Evolutionary conservation across 2,888 invertebrate genomes (phyloP).

Genomic region (Eilema sororculum): DNA sequence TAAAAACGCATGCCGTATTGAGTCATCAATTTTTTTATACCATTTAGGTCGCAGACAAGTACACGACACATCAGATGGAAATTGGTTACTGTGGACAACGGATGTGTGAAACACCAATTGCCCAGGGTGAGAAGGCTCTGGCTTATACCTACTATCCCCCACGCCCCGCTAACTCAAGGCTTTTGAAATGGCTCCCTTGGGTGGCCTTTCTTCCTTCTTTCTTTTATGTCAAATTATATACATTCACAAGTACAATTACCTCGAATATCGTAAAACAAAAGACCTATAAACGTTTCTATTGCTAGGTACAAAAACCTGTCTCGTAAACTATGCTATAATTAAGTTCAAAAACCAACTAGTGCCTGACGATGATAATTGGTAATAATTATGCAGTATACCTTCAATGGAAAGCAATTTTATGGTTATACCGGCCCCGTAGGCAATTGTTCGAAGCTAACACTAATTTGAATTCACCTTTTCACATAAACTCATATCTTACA

Average conservation of each 20-base stretch:
- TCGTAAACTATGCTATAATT: conserved; percentile 53
- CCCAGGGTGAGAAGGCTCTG: too few species aligned
- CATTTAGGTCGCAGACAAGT: too few species aligned
- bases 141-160: too few species aligned
- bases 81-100: too few species aligned
- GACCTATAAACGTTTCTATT: conserved; percentile 23
- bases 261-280: conserved; percentile 8
- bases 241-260: not conserved
- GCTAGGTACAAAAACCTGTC: conserved; percentile 28
- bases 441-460: conserved; percentile 14
- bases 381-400: conserved; percentile 64
- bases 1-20: too few species aligned
- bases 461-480: not conserved
- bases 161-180: too few species aligned
- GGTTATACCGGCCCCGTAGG: conserved; percentile 26
- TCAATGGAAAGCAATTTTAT: conserved; percentile 63
- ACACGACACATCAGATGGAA: too few species aligned
- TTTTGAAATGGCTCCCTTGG: too few species aligned
- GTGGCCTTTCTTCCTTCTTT: not conserved
- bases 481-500: not conserved
- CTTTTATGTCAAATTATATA: not conserved
- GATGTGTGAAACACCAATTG: too few species aligned
- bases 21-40: too few species aligned
- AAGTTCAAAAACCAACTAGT: conserved; percentile 62
- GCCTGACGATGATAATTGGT: conserved; percentile 64